phyloP scores from a whole-genome alignment of 2,888 invertebrate species.

The Lamproptera curius region DNA sequence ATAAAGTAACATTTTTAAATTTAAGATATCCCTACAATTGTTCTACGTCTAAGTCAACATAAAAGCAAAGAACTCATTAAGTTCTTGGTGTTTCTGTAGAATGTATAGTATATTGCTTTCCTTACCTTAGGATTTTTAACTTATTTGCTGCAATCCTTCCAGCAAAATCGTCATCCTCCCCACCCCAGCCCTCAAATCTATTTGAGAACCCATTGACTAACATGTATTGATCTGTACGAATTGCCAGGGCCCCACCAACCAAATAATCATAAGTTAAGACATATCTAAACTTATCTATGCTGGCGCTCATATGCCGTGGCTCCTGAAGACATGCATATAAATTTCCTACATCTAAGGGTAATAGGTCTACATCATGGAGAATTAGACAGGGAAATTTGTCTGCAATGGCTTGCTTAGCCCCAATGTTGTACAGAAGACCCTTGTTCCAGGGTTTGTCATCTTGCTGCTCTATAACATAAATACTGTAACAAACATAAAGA shows the following conservation, averaged over 20 bases:
- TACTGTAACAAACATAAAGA: conserved; percentile 57
- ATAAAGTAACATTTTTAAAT: no score
- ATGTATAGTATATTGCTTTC: no score
- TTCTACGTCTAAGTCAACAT: no score
- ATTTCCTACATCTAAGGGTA: conserved; percentile 89
- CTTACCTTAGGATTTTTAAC: conserved; percentile 50
- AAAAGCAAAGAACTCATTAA: no score
- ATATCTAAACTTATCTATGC: conserved; percentile 85
- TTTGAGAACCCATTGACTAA: conserved; percentile 62
- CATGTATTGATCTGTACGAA: conserved; percentile 49
- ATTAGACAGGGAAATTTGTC: conserved; percentile 89
- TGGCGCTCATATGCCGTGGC: conserved; percentile 93
- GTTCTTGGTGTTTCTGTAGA: no score
- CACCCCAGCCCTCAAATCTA: conserved; percentile 63
- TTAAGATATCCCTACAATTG: no score
- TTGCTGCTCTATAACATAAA: conserved; percentile 91
- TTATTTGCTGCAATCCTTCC: conserved; percentile 39
- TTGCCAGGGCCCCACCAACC: conserved; percentile 62
- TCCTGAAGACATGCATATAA: conserved; percentile 87
- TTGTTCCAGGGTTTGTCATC: conserved; percentile 90
- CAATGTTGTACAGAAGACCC: conserved; percentile 91
- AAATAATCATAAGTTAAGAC: conserved; percentile 42
- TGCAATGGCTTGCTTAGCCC: conserved; percentile 85
- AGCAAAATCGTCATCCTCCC: conserved; percentile 67
- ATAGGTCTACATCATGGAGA: conserved; percentile 93